Conservation (phyloP, 2,888 invertebrate genomes). For the Argynnis bischoffii region DNA sequence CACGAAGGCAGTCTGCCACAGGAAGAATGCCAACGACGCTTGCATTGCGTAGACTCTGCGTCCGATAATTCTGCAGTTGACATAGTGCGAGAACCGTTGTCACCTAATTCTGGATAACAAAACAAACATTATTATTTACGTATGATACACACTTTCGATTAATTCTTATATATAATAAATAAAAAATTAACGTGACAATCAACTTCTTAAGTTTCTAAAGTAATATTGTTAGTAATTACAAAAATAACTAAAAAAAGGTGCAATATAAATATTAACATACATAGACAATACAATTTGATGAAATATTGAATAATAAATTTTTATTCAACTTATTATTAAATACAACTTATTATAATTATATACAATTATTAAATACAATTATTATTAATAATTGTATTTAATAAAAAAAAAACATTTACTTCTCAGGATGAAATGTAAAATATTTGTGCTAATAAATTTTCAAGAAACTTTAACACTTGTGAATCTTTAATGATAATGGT, state of each 20-base stretch:
- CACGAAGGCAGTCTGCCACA: slow-evolving; percentile 74
- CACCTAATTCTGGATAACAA: slow-evolving; percentile 60
- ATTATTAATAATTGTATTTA: background rate
- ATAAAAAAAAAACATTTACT: background rate
- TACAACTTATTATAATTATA: no score
- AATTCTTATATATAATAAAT: no score
- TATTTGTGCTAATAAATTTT: background rate
- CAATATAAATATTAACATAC: background rate
- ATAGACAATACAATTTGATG: background rate
- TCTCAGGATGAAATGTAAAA: no score
- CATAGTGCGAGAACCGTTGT: slow-evolving; percentile 71
- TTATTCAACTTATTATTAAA: no score
- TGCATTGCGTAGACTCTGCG: slow-evolving; percentile 64
- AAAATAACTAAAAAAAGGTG: background rate
- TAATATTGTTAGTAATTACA: no score
- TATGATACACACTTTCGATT: background rate
- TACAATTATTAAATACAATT: no score
- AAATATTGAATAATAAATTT: no score
- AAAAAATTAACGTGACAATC: no score
- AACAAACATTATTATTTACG: background rate
- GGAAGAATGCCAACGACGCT: slow-evolving; percentile 75
- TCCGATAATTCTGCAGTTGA: slow-evolving; percentile 76
- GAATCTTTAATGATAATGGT: slow-evolving; percentile 1
- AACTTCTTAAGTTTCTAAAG: no score
- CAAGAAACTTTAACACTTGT: slow-evolving; percentile 3